Evolutionary conservation across 2,888 invertebrate species (phyloP), one percentile per base, ranked within the genome.

Genomic region (Acanthopleura granulata): DNA sequence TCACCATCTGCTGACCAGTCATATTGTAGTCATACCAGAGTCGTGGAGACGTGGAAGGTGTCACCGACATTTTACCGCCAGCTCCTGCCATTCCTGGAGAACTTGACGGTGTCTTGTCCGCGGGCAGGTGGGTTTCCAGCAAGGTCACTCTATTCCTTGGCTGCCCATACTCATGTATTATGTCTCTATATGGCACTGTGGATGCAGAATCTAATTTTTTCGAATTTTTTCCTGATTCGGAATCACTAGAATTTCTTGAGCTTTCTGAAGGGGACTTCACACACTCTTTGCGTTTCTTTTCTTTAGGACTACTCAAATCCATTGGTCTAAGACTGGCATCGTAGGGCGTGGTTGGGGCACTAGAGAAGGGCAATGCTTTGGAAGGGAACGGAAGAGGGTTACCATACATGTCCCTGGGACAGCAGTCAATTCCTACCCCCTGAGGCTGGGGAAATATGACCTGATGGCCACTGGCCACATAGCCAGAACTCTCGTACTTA

Each of bases 121-220:
- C 66, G 25, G 66, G 66, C 16, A 66, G 29, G 25, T 66, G 66
- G 22, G 66, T 66, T 25, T 66, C 66, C 29, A 66, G 25, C 29
- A 66, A 25, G 25, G 66, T 66, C 29, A 66, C 66, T 16, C 25
- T 18, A 14, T 25, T 66, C 25, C 66, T 22, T 22, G 66, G 66
- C 25, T 66, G 66, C 25, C 66, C 66, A 25, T 66, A 66, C 66
- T 66, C 66, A 27, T 66, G 66, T 12, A 66, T 66, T 22, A 66
- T 66, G 25, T 66, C 66, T 27, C 66, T 22, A 66, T 66, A 66
- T 66, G 66, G 66, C 66, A 66, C 66, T 22, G 66, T 66, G 9
- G 25, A 27, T 6, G 57, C 6, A 6, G n/a, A n/a, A 57, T 22
- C 22, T 9, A 4, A 4, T 22, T 27, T 16, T 15, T 66, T 27